A percentile compares a stretch with the other conserved stretches of the same genome.
phyloP scores from a whole-genome alignment of 2,888 invertebrate species.

The Patella depressa region DNA sequence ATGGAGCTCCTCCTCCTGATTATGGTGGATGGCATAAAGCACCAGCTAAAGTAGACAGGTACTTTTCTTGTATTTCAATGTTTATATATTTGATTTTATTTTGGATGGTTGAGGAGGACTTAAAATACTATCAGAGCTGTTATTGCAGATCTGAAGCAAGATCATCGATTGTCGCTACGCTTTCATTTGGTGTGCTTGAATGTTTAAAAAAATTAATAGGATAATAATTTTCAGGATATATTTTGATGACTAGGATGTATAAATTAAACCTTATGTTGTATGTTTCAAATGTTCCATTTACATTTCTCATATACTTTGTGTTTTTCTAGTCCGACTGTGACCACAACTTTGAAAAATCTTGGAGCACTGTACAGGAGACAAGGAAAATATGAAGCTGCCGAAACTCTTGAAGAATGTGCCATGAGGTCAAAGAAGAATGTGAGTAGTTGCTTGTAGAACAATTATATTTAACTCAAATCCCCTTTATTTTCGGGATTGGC shows the following conservation, averaged over 20 bases:
- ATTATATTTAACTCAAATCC: too few relatives aligned
- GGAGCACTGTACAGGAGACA: slow-evolving; percentile 98
- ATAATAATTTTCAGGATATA: not conserved
- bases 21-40: slow-evolving; percentile 94
- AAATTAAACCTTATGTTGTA: not conserved
- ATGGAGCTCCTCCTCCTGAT: slow-evolving; percentile 76
- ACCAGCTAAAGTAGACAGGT: slow-evolving; percentile 87
- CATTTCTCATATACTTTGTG: not conserved
- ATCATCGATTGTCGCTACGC: too few relatives aligned
- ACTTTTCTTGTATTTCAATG: slow-evolving; percentile 12
- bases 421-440: slow-evolving; percentile 96
- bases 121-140: too few relatives aligned
- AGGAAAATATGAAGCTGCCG: slow-evolving; percentile 99
- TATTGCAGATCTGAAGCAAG: too few relatives aligned
- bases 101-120: too few relatives aligned
- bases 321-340: slow-evolving; percentile 67
- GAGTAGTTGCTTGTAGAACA: slow-evolving; percentile 36
- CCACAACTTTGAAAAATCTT: slow-evolving; percentile 97
- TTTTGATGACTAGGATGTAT: not conserved
- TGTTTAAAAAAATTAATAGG: too few relatives aligned
- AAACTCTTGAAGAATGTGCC: slow-evolving; percentile 98
- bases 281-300: not conserved
- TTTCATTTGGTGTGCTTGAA: too few relatives aligned
- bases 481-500: too few relatives aligned
- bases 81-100: too few relatives aligned